A percentile compares a stretch with the other conserved stretches of the same genome.
Conservation (phyloP, 2,113 vertebrate genomes). For the Lepus americanus region DNA sequence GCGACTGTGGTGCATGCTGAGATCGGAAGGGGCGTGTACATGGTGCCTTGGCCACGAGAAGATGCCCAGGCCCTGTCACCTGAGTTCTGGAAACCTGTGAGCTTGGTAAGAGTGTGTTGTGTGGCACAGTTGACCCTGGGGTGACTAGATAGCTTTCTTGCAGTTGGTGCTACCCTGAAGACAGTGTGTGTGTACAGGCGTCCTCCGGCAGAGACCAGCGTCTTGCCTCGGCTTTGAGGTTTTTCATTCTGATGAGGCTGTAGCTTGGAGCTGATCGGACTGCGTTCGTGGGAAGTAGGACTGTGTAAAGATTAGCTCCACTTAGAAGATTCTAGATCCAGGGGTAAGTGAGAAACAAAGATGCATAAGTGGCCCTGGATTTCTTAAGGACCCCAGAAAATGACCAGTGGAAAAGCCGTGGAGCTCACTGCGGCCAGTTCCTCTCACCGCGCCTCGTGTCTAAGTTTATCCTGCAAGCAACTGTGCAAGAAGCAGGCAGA, state of each 20-base stretch:
- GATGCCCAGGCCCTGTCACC: background rate
- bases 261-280: background rate
- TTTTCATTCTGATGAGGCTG: background rate
- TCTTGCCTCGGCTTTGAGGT: background rate
- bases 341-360: background rate
- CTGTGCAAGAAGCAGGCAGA: background rate
- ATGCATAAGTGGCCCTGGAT: background rate
- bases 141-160: background rate
- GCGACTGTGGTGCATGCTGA: background rate
- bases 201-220: background rate
- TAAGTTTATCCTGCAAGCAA: no score
- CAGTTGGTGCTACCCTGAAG: background rate
- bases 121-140: background rate
- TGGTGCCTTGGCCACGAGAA: rapidly evolving
- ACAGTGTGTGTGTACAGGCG: rapidly evolving
- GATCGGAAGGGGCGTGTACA: background rate
- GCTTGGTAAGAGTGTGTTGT: no score
- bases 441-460: background rate
- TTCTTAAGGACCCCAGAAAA: background rate
- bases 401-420: background rate
- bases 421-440: background rate
- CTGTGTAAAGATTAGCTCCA: background rate
- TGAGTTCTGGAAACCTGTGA: background rate
- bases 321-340: background rate
- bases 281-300: background rate